phyloP scores from a whole-genome alignment of 2,888 invertebrate species.

The Chloroclysta siterata region DNA sequence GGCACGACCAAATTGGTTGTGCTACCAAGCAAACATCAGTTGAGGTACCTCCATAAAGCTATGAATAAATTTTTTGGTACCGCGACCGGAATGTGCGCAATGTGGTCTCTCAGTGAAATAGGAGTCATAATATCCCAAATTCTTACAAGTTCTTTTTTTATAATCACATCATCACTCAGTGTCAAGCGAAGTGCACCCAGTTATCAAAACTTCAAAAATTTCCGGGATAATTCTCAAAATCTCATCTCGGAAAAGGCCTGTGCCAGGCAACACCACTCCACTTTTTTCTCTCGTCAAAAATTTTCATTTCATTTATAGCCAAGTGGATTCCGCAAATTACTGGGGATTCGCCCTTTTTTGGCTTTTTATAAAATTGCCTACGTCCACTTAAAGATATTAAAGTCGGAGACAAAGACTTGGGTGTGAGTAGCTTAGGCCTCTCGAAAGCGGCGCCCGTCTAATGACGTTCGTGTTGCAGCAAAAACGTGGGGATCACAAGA shows the following conservation, averaged over 20 bases:
- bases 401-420: constrained; percentile 67
- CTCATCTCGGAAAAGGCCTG: constrained; percentile 46
- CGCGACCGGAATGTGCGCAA: too few relatives aligned
- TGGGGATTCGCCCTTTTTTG: constrained; percentile 65
- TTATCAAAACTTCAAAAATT: constrained; percentile 14
- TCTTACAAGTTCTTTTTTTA: too few relatives aligned
- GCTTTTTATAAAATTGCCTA: constrained; percentile 79
- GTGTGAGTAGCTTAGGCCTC: constrained; percentile 60
- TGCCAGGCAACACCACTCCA: constrained; percentile 51
- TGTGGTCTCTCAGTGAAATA: too few relatives aligned
- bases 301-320: constrained; percentile 77
- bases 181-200: constrained; percentile 21
- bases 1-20: too few relatives aligned
- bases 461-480: background rate
- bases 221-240: constrained; percentile 48
- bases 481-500: too few relatives aligned
- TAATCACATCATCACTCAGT: constrained; percentile 20
- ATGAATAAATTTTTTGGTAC: too few relatives aligned
- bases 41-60: too few relatives aligned
- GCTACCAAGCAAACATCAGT: too few relatives aligned
- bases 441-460: background rate
- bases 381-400: constrained; percentile 82
- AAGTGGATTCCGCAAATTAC: constrained; percentile 77
- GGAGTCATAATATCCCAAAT: too few relatives aligned
- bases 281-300: constrained; percentile 69